phyloP scores from a whole-genome alignment of 2,888 invertebrate species.

The Thereva nobilitata region DNA sequence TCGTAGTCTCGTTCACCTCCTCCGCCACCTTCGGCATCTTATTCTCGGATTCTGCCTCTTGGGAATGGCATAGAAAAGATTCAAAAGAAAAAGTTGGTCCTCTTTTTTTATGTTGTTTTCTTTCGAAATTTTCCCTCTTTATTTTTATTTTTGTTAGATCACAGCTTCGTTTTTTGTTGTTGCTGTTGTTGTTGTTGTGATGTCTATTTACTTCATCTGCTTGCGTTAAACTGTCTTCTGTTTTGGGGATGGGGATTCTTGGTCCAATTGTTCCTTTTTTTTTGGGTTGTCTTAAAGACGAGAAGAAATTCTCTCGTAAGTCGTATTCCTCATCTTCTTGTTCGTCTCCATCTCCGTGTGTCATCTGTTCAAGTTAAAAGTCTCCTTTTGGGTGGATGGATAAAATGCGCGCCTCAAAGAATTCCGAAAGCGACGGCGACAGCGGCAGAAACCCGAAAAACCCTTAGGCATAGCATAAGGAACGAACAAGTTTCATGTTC shows the following conservation, averaged over 20 bases:
- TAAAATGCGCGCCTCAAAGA: constrained; percentile 26
- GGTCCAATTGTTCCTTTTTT: constrained; percentile 31
- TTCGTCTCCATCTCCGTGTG: constrained; percentile 25
- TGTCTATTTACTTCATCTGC: constrained; percentile 30
- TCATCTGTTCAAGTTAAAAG: constrained; percentile 35
- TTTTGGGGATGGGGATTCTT: background rate
- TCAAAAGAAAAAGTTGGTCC: constrained; percentile 24
- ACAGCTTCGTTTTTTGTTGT: constrained; percentile 19
- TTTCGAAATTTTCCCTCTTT: constrained; percentile 21
- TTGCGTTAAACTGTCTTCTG: constrained; percentile 15
- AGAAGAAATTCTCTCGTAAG: constrained; percentile 3
- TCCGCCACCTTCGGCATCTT: background rate
- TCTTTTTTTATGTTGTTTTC: constrained; percentile 13
- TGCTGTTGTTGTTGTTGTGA: constrained; percentile 7
- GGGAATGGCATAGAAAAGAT: constrained; percentile 13
- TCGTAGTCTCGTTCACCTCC: constrained; percentile 11
- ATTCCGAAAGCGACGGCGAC: constrained; percentile 1
- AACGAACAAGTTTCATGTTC: constrained; percentile 41
- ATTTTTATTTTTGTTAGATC: constrained; percentile 23
- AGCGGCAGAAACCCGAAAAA: constrained; percentile 7
- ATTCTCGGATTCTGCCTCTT: constrained; percentile 14
- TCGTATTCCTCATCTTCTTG: constrained; percentile 1
- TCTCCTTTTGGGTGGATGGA: constrained; percentile 27
- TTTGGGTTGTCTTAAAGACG: constrained; percentile 6
- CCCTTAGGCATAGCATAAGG: constrained; percentile 18